phyloP scores from a whole-genome alignment of 2,888 invertebrate species.

The Rhogogaster chlorosoma region DNA sequence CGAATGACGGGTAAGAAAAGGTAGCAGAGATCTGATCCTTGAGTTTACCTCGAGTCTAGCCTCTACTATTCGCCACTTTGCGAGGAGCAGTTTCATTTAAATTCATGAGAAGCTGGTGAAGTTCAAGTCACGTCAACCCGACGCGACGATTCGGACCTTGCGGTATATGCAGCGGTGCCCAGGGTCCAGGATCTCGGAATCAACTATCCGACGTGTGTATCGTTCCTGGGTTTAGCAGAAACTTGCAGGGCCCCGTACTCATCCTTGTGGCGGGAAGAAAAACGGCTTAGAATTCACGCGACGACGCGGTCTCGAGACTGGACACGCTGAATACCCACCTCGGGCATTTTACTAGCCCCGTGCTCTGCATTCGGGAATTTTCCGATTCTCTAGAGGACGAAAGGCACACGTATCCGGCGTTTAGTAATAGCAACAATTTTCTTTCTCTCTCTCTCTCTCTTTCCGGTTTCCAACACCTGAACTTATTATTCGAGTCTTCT shows the following conservation, averaged over 20 bases:
- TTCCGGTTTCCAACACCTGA: neutral
- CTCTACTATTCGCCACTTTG: constrained; percentile 26
- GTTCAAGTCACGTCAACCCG: constrained; percentile 26
- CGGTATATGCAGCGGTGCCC: neutral
- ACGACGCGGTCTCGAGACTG: constrained; percentile 13
- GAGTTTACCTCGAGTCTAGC: neutral
- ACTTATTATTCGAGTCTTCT: neutral
- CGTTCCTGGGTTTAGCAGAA: neutral
- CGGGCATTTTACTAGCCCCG: constrained; percentile 71
- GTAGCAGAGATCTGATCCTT: neutral
- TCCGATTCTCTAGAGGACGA: constrained; percentile 52
- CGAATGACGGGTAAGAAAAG: neutral
- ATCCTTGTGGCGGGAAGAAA: neutral
- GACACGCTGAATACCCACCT: constrained; percentile 40
- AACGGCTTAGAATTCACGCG: constrained; percentile 42
- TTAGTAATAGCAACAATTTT: neutral
- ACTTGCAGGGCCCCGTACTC: neutral
- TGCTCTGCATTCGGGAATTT: constrained; percentile 71
- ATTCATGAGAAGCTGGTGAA: constrained; percentile 39
- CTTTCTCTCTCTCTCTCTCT: neutral
- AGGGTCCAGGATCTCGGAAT: constrained; percentile 22
- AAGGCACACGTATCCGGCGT: neutral
- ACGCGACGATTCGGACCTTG: constrained; percentile 13
- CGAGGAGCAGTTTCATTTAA: constrained; percentile 23
- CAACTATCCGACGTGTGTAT: constrained; percentile 24